Evolutionary conservation across 2,888 invertebrate genomes (phyloP).

Genomic region (Sipunculus nudus): DNA sequence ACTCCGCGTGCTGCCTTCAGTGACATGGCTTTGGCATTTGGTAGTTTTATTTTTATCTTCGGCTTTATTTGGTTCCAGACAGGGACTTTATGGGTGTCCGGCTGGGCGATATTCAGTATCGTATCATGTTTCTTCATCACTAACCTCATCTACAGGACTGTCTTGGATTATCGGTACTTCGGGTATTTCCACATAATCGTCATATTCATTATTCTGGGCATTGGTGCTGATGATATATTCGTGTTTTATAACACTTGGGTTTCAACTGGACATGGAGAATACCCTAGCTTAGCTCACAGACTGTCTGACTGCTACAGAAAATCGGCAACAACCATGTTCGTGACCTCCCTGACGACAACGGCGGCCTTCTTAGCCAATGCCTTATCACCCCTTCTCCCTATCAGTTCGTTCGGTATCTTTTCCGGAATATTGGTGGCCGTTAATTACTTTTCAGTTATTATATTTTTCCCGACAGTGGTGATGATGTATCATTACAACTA

Average conservation of each 20-base stretch:
- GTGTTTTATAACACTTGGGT: slow-evolving; percentile 41
- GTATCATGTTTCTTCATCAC: slow-evolving; percentile 33
- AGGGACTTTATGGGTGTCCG: slow-evolving; percentile 36
- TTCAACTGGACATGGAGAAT: slow-evolving; percentile 9
- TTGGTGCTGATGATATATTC: slow-evolving; percentile 45
- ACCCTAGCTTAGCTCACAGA: slow-evolving; percentile 17
- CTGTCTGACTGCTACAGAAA: slow-evolving; percentile 30
- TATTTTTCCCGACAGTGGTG: slow-evolving; percentile 35
- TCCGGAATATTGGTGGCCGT: slow-evolving; percentile 28
- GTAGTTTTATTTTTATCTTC: slow-evolving; percentile 39
- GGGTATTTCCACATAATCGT: slow-evolving; percentile 41
- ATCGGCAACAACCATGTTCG: slow-evolving; percentile 36
- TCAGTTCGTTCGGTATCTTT: slow-evolving; percentile 33
- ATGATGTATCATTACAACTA: slow-evolving; percentile 21
- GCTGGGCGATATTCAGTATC: slow-evolving; percentile 38
- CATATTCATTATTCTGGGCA: slow-evolving; percentile 42
- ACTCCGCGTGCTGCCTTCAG: slow-evolving; percentile 17
- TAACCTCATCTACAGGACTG: slow-evolving; percentile 37
- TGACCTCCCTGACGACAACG: slow-evolving; percentile 38
- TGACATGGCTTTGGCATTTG: slow-evolving; percentile 35
- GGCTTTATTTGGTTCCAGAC: slow-evolving; percentile 40
- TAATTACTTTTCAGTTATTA: slow-evolving; percentile 39
- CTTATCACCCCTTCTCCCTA: slow-evolving; percentile 25
- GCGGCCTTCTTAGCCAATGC: slow-evolving; percentile 32
- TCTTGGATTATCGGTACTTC: slow-evolving; percentile 37